Percentiles rank a stretch among this genome's conserved stretches.
Conservation (phyloP, 2,888 invertebrate species). For the Panopea generosa region DNA sequence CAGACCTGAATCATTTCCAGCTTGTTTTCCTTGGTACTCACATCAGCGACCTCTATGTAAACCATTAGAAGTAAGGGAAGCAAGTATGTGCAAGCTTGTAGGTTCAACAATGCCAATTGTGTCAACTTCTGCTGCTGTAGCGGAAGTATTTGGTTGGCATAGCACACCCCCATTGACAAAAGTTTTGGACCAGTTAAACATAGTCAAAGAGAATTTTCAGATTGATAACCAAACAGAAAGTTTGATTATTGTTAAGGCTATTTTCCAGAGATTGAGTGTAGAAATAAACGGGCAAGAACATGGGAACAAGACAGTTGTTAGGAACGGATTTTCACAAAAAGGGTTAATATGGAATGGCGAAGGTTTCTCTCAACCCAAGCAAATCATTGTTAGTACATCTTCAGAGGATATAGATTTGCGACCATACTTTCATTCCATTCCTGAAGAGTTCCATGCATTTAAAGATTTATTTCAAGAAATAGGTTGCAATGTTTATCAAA, state of each 20-base stretch:
- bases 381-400: conserved; percentile 24
- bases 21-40: conserved; percentile 37
- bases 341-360: conserved; percentile 56
- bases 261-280: conserved; percentile 19
- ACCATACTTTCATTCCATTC: conserved; percentile 56
- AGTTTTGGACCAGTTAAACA: conserved; percentile 41
- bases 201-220: conserved; percentile 27
- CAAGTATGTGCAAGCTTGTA: conserved; percentile 20
- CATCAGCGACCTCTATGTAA: conserved; percentile 8
- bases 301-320: no score
- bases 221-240: conserved; percentile 24
- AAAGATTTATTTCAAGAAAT: conserved; percentile 27
- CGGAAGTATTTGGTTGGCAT: conserved; percentile 21
- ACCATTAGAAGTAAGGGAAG: conserved; percentile 28
- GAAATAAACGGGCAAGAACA: not conserved
- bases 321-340: not conserved
- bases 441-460: conserved; percentile 39
- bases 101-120: conserved; percentile 46
- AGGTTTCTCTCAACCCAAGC: conserved; percentile 39
- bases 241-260: conserved; percentile 26
- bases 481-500: conserved; percentile 45
- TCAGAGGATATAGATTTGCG: conserved; percentile 35
- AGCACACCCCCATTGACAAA: conserved; percentile 9
- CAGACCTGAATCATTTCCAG: conserved; percentile 13
- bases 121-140: conserved; percentile 2